Base-by-base conservation (phyloP, 2,113 vertebrate genomes). In the Atlantisia rogersi region DNA sequence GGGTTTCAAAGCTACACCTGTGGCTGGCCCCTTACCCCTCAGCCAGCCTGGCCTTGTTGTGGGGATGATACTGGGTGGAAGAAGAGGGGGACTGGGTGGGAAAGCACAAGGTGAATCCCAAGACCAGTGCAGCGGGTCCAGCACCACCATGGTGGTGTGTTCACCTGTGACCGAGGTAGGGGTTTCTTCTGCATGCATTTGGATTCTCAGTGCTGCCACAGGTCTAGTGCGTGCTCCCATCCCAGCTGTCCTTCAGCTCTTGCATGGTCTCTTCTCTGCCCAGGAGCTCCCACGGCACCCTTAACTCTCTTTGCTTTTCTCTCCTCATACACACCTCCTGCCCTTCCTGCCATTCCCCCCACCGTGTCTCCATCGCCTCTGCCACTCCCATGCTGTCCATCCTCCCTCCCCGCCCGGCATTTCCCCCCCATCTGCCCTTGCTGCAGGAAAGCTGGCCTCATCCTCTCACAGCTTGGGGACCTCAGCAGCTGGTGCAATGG, bases 401-500 rank as follows among this genome's bases (percentile, higher is more conserved):
- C 50, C 35, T 15, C 25, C 16, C 90, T 18, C 44, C 44, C 16
- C 17, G 44, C 79, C 78, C 12, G 70, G 82, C 68, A 85, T 83
- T 56, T 95, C 85, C 65, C 48, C 68, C 73, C 10, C 6, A 12
- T 78, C 94, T 73, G 4, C 26, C 82, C 88, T 90, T 24, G 2
- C 96, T 97, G 75, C 95, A 99, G 99, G 98, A 99, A 99, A 97
- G 99, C 99, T 0, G 98, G 99, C 48, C 98, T 99, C 90, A 99
- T 99, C 96, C 99, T 99, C 55, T 99, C 99, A 0, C 99, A 99
- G 98, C 97, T 99, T 9, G 98, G 99, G 10, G 98, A 99, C 31
- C 98, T 99, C 91, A 99, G 99, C 59, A 96, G 96, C 24, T 99
- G 99, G 99, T 99, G 99, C 94, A 98, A 99, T 12, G 97, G 98